Conservation (phyloP, 1,140 invertebrate genomes). For the Drosophila pruinosa region DNA sequence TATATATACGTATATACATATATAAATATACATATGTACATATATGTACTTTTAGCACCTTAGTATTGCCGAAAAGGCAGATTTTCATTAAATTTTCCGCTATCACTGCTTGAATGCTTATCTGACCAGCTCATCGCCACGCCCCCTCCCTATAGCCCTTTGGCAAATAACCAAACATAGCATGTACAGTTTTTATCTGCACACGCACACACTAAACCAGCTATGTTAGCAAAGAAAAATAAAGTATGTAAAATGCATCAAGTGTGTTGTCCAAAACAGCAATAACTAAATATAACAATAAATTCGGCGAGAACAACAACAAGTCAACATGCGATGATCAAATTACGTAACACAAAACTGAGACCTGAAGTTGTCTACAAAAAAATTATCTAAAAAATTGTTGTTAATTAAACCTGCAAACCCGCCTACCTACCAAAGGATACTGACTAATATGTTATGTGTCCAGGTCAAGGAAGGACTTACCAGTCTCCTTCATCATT, state of each 20-base stretch:
- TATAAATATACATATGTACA: background rate
- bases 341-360: slow-evolving; percentile 39
- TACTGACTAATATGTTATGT: background rate
- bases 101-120: slow-evolving; percentile 35
- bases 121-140: slow-evolving; percentile 10
- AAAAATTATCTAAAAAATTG: slow-evolving; percentile 13
- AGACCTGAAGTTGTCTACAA: slow-evolving; percentile 19
- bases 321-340: slow-evolving; percentile 21
- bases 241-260: slow-evolving; percentile 20
- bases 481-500: slow-evolving; percentile 91
- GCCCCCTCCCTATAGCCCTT: too few species aligned
- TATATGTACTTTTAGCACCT: slow-evolving; percentile 5
- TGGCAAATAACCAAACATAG: background rate
- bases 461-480: slow-evolving; percentile 46
- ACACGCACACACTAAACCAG: background rate
- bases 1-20: too few species aligned
- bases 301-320: slow-evolving; percentile 3
- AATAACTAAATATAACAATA: slow-evolving; percentile 12
- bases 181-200: slow-evolving; percentile 39
- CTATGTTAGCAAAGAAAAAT: background rate
- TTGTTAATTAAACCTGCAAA: background rate
- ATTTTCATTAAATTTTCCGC: slow-evolving; percentile 5
- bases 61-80: background rate
- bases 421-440: background rate
- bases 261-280: background rate